Percentiles rank a stretch among this genome's conserved stretches.
phyloP scores from a whole-genome alignment of 2,888 invertebrate species.

The Cynaeus angustus region DNA sequence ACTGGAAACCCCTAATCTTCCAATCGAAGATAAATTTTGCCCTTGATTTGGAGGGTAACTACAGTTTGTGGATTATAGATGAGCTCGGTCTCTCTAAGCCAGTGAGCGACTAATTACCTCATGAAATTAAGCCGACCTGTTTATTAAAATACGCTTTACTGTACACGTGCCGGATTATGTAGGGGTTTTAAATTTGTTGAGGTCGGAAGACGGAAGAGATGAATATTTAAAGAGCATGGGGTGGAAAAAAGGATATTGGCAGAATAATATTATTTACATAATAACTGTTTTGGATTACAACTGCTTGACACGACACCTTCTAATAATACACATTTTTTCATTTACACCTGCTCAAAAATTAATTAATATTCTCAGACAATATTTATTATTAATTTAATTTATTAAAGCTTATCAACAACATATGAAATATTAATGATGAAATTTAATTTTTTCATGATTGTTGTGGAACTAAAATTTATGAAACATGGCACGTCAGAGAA shows the following conservation, averaged over 20 bases:
- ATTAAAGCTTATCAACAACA: neutral
- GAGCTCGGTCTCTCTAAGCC: conserved; percentile 25
- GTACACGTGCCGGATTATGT: conserved; percentile 3
- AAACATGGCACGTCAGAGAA: conserved; percentile 31
- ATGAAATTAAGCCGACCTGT: conserved; percentile 28
- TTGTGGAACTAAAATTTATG: conserved; percentile 7
- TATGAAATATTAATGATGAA: too few species aligned
- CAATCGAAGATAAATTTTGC: conserved; percentile 2
- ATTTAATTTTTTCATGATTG: too few species aligned
- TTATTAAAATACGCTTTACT: conserved; percentile 35
- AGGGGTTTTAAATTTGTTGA: neutral
- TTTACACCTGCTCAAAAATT: neutral
- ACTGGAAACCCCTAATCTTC: conserved; percentile 5
- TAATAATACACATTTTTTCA: neutral
- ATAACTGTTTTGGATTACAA: neutral
- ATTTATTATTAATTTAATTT: neutral
- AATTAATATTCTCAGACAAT: neutral
- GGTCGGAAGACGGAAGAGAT: neutral
- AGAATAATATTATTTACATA: conserved; percentile 7
- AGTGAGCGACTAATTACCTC: conserved; percentile 31
- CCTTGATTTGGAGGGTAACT: neutral
- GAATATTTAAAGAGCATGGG: neutral
- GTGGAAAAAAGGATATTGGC: neutral
- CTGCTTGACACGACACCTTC: neutral
- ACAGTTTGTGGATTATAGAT: conserved; percentile 21